phyloP scores from a whole-genome alignment of 2,888 invertebrate species.

The Pocota personata region DNA sequence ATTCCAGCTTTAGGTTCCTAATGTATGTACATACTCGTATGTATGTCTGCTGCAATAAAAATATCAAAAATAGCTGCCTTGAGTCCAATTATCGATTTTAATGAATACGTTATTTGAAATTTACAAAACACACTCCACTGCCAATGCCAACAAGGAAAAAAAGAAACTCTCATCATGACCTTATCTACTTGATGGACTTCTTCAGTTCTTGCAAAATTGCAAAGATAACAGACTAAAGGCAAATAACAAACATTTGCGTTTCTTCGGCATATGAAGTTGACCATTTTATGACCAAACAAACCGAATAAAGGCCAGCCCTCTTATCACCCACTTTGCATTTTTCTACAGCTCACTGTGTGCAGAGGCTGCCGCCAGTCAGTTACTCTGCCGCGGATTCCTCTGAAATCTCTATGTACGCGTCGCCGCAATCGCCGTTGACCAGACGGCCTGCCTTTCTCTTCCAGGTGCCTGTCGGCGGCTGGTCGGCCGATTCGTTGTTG shows the following conservation, averaged over 20 bases:
- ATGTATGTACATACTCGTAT: too few relatives aligned
- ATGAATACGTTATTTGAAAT: too few relatives aligned
- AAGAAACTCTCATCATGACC: background rate
- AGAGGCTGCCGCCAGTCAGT: background rate
- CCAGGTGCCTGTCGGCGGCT: slow-evolving; percentile 10
- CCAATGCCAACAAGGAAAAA: background rate
- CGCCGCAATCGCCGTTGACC: background rate
- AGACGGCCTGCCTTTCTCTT: slow-evolving; percentile 17
- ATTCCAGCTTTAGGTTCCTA: too few relatives aligned
- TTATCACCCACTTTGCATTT: slow-evolving; percentile 66
- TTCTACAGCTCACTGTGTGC: background rate
- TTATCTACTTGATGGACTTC: slow-evolving; percentile 26
- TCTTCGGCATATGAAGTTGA: slow-evolving; percentile 15
- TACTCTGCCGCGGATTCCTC: slow-evolving; percentile 18
- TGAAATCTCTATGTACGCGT: slow-evolving; percentile 24
- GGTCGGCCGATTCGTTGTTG: background rate
- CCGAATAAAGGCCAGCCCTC: slow-evolving; percentile 20
- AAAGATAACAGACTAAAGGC: slow-evolving; percentile 6
- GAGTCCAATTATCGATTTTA: too few relatives aligned
- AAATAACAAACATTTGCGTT: slow-evolving; percentile 32
- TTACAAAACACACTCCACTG: too few relatives aligned
- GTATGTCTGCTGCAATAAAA: too few relatives aligned
- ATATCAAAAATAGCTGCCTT: too few relatives aligned
- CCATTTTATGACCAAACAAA: slow-evolving; percentile 35
- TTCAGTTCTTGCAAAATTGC: slow-evolving; percentile 12